phyloP scores from a whole-genome alignment of 1,140 invertebrate species.

The Aethina tumida region DNA sequence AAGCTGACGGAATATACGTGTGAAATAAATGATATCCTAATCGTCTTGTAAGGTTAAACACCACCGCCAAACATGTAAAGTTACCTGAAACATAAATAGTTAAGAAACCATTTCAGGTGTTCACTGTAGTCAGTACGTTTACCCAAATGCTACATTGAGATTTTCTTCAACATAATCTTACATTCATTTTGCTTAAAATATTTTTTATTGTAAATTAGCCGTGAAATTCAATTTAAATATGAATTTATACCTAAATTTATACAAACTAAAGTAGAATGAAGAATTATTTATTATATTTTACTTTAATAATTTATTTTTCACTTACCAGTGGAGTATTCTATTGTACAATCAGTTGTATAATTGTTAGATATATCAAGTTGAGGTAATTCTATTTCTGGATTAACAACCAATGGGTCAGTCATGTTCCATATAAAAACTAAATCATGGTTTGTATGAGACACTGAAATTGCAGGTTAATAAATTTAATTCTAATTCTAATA shows the following conservation, averaged over 20 bases:
- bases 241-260: no score
- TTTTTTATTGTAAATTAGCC: no score
- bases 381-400: constrained; percentile 76
- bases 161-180: no score
- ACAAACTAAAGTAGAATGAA: no score
- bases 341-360: constrained; percentile 79
- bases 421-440: constrained; percentile 81
- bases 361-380: constrained; percentile 80
- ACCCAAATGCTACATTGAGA: neutral
- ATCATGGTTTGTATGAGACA: constrained; percentile 76
- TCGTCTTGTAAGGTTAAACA: constrained; percentile 72
- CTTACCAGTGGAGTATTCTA: constrained; percentile 75
- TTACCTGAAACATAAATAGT: constrained; percentile 47
- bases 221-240: no score
- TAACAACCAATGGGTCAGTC: constrained; percentile 76
- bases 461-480: constrained; percentile 37
- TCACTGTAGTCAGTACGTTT: neutral
- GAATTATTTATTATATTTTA: no score
- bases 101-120: neutral
- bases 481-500: constrained; percentile 1
- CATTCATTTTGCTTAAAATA: no score
- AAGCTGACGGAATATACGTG: constrained; percentile 80
- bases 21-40: constrained; percentile 83
- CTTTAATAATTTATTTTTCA: constrained; percentile 5
- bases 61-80: constrained; percentile 78